Evolutionary conservation across 2,888 invertebrate species (phyloP).

Genomic region (Gisinianus flammeolus): DNA sequence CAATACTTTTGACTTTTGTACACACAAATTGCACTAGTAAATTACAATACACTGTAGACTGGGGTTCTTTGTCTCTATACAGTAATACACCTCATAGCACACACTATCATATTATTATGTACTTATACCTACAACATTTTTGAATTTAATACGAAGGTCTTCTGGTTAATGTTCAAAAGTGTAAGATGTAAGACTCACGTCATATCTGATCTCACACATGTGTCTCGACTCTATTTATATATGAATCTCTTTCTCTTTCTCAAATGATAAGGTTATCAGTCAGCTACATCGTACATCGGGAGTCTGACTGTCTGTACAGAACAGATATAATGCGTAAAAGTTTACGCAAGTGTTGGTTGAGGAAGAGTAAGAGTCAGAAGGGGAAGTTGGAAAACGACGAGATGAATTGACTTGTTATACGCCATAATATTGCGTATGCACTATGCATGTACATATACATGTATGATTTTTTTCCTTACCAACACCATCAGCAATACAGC

Average conservation of each 20-base stretch:
- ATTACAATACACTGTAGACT: too few relatives aligned
- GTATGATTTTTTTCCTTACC: slow-evolving; percentile 62
- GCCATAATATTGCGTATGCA: too few relatives aligned
- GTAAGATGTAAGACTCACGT: background rate
- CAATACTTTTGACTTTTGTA: background rate
- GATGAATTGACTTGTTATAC: slow-evolving; percentile 5
- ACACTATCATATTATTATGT: too few relatives aligned
- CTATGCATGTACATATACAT: too few relatives aligned
- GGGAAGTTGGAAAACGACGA: background rate
- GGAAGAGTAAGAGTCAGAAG: slow-evolving; percentile 3
- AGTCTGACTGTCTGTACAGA: background rate
- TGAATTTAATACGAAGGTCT: too few relatives aligned
- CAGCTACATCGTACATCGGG: background rate
- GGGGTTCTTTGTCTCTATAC: too few relatives aligned
- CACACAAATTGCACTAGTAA: too few relatives aligned
- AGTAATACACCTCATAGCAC: too few relatives aligned
- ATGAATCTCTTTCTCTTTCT: background rate
- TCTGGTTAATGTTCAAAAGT: too few relatives aligned
- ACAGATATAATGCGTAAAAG: background rate
- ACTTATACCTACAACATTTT: too few relatives aligned
- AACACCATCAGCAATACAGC: slow-evolving; percentile 80
- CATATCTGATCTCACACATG: background rate
- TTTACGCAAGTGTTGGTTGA: slow-evolving; percentile 11
- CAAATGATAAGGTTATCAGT: background rate
- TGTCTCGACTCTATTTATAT: slow-evolving; percentile 3